phyloP scores from a whole-genome alignment of 2,888 invertebrate species.

The Leucophenga maculata region DNA sequence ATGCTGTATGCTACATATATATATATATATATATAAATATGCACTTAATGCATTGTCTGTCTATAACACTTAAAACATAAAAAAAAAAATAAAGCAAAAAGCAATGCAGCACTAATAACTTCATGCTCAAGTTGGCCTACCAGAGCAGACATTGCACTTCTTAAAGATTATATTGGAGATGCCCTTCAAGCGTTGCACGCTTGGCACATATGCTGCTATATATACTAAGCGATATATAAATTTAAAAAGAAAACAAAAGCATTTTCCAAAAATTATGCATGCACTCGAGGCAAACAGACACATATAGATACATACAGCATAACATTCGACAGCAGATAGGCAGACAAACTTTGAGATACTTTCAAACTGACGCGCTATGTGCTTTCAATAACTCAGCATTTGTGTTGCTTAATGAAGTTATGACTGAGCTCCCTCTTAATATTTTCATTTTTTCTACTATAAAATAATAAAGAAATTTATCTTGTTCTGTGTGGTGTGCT shows the following conservation, averaged over 20 bases:
- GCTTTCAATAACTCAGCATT: too few species aligned
- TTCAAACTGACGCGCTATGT: not conserved
- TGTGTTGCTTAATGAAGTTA: conserved; percentile 10
- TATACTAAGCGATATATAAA: not conserved
- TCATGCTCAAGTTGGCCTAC: too few species aligned
- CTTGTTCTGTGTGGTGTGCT: not conserved
- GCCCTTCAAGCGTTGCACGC: not conserved
- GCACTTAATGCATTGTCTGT: conserved; percentile 13
- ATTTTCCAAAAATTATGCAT: not conserved
- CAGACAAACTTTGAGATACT: not conserved
- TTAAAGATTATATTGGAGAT: too few species aligned
- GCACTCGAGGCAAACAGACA: too few species aligned
- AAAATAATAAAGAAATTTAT: conserved; percentile 25
- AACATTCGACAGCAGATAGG: not conserved
- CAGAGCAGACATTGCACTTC: too few species aligned
- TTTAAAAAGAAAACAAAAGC: not conserved
- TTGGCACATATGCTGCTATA: not conserved
- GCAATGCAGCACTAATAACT: too few species aligned
- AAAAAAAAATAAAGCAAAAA: too few species aligned
- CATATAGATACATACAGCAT: not conserved
- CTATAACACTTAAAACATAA: conserved; percentile 18
- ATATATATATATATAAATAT: conserved; percentile 33
- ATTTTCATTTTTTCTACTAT: conserved; percentile 12
- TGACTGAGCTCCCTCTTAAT: conserved; percentile 15
- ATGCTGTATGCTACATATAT: conserved; percentile 18